Evolutionary conservation across 2,888 invertebrate species (phyloP).

Genomic region (Agapostemon virescens): DNA sequence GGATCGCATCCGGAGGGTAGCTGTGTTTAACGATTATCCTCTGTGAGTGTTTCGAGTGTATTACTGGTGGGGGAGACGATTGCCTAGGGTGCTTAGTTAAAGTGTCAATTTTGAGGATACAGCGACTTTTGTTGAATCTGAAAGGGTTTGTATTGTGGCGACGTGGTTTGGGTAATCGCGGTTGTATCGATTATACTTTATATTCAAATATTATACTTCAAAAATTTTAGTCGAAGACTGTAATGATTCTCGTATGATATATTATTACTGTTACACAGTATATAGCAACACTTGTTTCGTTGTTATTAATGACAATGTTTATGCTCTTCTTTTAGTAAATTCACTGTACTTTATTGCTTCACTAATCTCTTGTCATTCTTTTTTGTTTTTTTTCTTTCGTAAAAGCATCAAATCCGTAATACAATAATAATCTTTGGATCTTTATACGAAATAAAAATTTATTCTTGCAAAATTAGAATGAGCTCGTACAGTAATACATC

Average conservation of each 20-base stretch:
- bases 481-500: background rate
- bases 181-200: too few species aligned
- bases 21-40: slow-evolving; percentile 36
- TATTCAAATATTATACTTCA: too few species aligned
- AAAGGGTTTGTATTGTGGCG: background rate
- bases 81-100: background rate
- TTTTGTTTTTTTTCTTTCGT: background rate
- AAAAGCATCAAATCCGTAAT: too few species aligned
- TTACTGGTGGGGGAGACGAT: background rate
- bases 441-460: background rate
- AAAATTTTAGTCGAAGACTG: background rate
- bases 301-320: background rate
- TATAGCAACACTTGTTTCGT: background rate
- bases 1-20: slow-evolving; percentile 15
- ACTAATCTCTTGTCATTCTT: background rate
- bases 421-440: background rate
- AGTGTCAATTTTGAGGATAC: slow-evolving; percentile 6
- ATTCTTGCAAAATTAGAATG: background rate
- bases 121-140: background rate
- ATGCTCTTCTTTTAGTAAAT: too few species aligned
- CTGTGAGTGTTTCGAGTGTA: background rate
- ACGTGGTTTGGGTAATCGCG: background rate
- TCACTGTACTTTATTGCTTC: background rate
- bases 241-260: background rate
- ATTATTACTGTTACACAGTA: background rate